Evolutionary conservation across 2,888 invertebrate species (phyloP), one percentile per base, ranked within the genome.

Genomic region (Cerceris ruficornis): DNA sequence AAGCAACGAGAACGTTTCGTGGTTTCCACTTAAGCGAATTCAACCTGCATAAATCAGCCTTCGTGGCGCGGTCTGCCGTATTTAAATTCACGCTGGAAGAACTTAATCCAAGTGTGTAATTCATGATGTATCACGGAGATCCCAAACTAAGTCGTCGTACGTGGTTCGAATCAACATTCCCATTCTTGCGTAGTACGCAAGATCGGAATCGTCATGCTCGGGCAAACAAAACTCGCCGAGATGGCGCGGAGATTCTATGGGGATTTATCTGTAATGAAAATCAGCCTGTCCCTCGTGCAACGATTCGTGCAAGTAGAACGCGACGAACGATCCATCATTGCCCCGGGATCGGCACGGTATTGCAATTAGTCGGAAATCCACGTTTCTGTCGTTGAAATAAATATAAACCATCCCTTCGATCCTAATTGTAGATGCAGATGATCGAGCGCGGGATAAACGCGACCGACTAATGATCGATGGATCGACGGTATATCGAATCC

Each of bases 211-310:
- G 50, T 58, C 43, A 41, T 52, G 17, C 61, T 61, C 54, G 17
- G 68, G 72, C 43, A 59, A 8, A 49, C 69, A 60, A 41, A 42
- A 39, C 14, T 15, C n/a, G 15, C 9, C 28, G 13, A 58, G 58
- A 28, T 52, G 42, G 39, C 11, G 6, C 11, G 0, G 42, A 54
- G 55, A 43, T 50, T 39, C 43, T 57, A 60, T 11, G 41, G 28
- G 61, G 70, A 70, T 74, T 77, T 69, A 81, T 77, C 80, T 74
- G 55, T 59, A 81, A 80, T 70, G 69, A 73, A 80, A 80, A 81
- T 80, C 81, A 75, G 66, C 46, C 60, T 41, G 62, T 80, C 67
- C 52, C 66, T 62, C 49, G 15, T 41, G 6, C 60, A 43, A 43
- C 41, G 41, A 46, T 0, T 6, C 46, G 41, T 28, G 54, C 59